phyloP scores from a whole-genome alignment of 1,140 invertebrate genomes.

The Dinoponera quadriceps region DNA sequence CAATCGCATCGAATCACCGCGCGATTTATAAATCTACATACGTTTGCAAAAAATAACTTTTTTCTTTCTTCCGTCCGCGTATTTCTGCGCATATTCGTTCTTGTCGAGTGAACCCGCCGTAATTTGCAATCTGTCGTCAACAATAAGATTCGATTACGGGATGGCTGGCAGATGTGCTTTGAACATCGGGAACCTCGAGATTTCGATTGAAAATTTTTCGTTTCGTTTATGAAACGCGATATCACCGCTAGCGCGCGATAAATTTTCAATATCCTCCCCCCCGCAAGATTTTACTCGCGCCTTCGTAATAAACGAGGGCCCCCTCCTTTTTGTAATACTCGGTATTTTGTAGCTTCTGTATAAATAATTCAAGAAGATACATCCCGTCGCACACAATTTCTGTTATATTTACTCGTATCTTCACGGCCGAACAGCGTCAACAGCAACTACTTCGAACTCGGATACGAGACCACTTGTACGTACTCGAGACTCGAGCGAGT shows the following conservation, averaged over 20 bases:
- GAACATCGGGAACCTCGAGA: neutral
- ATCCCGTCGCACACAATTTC: constrained; percentile 44
- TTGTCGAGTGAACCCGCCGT: no score
- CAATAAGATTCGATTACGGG: neutral
- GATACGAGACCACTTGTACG: constrained; percentile 30
- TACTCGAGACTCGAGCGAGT: constrained; percentile 15
- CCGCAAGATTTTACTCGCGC: neutral
- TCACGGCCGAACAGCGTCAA: constrained; percentile 59
- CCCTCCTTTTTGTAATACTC: neutral
- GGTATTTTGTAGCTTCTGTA: constrained; percentile 1
- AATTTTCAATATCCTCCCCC: neutral
- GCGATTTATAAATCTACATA: constrained; percentile 3
- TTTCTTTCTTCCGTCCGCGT: neutral
- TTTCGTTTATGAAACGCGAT: no score
- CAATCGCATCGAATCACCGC: constrained; percentile 12
- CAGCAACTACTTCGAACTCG: constrained; percentile 53
- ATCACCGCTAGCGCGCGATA: neutral
- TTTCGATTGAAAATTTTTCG: neutral
- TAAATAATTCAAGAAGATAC: constrained; percentile 46
- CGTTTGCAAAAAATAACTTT: constrained; percentile 1
- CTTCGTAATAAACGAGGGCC: neutral
- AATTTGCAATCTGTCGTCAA: neutral
- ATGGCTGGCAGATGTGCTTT: neutral
- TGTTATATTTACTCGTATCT: constrained; percentile 55
- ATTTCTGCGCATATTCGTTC: neutral